These are phyloP conservation scores for Bradynema listronoti DNA, from an alignment of 1,140 invertebrate genomes.

Conservation along the genomic window DNA sequence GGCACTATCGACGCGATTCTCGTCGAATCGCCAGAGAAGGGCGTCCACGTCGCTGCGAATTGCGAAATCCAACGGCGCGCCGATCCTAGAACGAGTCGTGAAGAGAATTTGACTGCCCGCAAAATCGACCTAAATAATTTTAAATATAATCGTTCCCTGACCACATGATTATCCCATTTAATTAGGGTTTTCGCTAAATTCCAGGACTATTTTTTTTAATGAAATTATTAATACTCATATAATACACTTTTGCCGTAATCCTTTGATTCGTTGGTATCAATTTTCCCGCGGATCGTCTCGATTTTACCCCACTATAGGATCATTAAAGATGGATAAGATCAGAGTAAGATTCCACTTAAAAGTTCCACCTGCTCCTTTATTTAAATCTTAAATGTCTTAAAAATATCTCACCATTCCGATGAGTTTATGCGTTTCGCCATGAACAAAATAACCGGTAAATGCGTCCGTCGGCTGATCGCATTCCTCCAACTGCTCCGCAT, in stretches of 20 bases:
- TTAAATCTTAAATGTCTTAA: too few relatives aligned
- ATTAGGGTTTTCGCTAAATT: too few relatives aligned
- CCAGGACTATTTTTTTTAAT: too few relatives aligned
- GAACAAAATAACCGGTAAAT: conserved; percentile 10
- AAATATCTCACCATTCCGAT: conserved; percentile 10
- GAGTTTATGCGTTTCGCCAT: conserved; percentile 16
- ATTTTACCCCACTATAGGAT: too few relatives aligned
- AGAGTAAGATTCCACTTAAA: neutral
- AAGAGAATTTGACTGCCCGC: conserved; percentile 17
- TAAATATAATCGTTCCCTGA: neutral
- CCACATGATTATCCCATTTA: too few relatives aligned
- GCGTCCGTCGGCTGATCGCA: conserved; percentile 17
- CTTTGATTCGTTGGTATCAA: too few relatives aligned
- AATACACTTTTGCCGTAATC: too few relatives aligned
- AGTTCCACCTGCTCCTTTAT: too few relatives aligned
- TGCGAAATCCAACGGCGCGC: conserved; percentile 9
- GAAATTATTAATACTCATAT: too few relatives aligned
- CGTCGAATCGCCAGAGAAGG: conserved; percentile 14
- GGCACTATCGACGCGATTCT: neutral
- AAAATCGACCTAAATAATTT: neutral
- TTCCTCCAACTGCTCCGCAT: conserved; percentile 18
- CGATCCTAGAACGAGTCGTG: conserved; percentile 6
- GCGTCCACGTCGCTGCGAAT: conserved; percentile 16
- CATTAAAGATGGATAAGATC: neutral
- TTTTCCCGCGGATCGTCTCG: too few relatives aligned